These are phyloP conservation scores for Lanistes nyassanus DNA, from an alignment of 1,140 invertebrate genomes.

Conservation along the genomic window DNA sequence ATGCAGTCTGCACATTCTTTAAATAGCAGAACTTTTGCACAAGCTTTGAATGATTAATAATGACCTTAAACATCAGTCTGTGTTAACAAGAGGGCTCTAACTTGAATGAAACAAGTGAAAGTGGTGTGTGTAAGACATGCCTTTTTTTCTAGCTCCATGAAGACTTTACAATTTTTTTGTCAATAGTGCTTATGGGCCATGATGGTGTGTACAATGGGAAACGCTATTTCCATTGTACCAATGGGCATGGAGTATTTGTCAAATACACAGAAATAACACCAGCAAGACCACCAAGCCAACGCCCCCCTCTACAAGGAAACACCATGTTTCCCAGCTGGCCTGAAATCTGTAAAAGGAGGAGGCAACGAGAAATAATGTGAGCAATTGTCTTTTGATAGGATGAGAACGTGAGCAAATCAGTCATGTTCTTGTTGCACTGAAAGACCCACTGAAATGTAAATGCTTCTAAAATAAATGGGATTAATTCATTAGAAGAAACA, in stretches of 20 bases:
- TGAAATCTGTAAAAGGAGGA: constrained; percentile 51
- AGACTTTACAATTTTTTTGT: constrained; percentile 1
- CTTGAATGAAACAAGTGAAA: no score
- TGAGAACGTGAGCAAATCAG: background rate
- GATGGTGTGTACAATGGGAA: constrained; percentile 63
- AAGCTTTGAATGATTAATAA: no score
- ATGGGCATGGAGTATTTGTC: constrained; percentile 61
- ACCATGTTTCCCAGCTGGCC: constrained; percentile 63
- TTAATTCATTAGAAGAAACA: no score
- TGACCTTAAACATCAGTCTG: no score
- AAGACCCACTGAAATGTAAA: background rate
- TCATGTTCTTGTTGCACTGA: background rate
- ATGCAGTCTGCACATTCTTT: no score
- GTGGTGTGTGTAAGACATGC: no score
- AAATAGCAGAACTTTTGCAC: no score
- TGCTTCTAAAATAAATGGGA: no score
- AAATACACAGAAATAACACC: constrained; percentile 51
- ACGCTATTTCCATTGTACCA: constrained; percentile 60
- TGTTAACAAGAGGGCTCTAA: no score
- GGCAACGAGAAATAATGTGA: constrained; percentile 57
- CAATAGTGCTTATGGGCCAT: constrained; percentile 57
- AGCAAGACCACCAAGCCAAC: constrained; percentile 36
- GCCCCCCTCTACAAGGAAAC: constrained; percentile 54
- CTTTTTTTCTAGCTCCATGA: no score
- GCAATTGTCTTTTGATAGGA: constrained; percentile 15